Conservation (phyloP, 2,113 vertebrate species). For the Heliornis fulica region DNA sequence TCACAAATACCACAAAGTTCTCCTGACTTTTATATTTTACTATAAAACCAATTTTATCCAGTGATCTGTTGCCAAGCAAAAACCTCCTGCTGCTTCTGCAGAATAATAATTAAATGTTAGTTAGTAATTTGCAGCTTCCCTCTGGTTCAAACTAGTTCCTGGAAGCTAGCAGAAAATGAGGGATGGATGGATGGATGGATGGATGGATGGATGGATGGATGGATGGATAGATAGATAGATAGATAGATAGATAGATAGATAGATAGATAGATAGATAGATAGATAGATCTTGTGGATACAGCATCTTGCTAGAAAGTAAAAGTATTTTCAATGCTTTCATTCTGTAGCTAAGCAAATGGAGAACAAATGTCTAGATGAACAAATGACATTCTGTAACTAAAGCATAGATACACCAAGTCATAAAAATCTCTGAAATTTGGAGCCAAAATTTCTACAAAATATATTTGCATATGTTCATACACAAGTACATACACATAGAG, state of each 20-base stretch:
- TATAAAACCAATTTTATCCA: not conserved
- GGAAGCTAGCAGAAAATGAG: not conserved
- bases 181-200: no score
- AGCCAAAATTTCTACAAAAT: not conserved
- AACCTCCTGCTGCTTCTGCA: not conserved
- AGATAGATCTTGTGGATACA: no score
- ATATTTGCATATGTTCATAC: fast-evolving
- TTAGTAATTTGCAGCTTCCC: not conserved
- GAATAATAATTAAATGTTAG: no score
- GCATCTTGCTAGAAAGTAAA: not conserved
- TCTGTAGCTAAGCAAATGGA: not conserved
- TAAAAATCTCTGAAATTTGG: not conserved
- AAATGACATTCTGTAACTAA: not conserved
- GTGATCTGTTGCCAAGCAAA: not conserved
- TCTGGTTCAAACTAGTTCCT: not conserved
- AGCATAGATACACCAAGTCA: not conserved
- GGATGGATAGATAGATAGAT: no score
- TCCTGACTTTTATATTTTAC: not conserved
- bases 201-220: no score
- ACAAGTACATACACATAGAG: no score
- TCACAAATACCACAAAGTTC: not conserved
- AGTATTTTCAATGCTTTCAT: not conserved
- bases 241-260: no score
- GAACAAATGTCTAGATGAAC: not conserved
- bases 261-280: no score